These are phyloP conservation scores for Rachycentron canadum DNA, from an alignment of 2,797 vertebrate genomes.

Conservation along the genomic window DNA sequence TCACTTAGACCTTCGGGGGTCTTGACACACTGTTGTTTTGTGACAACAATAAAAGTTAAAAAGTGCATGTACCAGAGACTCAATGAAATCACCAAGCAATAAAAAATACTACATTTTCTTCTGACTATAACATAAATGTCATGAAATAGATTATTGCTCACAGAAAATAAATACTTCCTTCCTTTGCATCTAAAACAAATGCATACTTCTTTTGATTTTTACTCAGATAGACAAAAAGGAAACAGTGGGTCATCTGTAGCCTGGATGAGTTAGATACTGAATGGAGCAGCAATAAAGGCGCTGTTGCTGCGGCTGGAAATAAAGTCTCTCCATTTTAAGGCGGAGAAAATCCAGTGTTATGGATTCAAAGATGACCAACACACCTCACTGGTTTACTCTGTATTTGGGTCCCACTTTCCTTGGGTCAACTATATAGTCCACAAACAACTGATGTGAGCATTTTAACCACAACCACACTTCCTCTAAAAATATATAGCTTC, in stretches of 20 bases:
- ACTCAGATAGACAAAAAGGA: background rate
- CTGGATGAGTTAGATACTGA: slow-evolving; percentile 17
- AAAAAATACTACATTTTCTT: background rate
- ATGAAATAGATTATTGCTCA: too few relatives aligned
- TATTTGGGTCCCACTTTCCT: background rate
- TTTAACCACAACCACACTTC: background rate
- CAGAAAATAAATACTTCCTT: too few relatives aligned
- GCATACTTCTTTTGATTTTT: background rate
- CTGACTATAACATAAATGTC: background rate
- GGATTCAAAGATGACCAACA: slow-evolving; percentile 44
- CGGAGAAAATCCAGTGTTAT: slow-evolving; percentile 58
- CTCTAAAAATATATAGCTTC: background rate
- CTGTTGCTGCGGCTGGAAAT: too few relatives aligned
- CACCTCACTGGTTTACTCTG: slow-evolving; percentile 20
- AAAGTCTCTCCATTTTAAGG: slow-evolving; percentile 7
- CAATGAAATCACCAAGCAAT: background rate
- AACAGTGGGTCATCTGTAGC: background rate
- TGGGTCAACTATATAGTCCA: too few relatives aligned
- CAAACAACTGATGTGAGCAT: background rate
- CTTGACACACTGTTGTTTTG: background rate
- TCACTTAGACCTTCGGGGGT: background rate
- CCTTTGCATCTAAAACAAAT: too few relatives aligned
- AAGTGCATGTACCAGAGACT: background rate
- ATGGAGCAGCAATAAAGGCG: slow-evolving; percentile 14
- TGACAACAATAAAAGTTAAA: background rate